A percentile compares a stretch with the other conserved stretches of the same genome.
phyloP scores from a whole-genome alignment of 2,113 vertebrate genomes.

The Sylvietta virens region DNA sequence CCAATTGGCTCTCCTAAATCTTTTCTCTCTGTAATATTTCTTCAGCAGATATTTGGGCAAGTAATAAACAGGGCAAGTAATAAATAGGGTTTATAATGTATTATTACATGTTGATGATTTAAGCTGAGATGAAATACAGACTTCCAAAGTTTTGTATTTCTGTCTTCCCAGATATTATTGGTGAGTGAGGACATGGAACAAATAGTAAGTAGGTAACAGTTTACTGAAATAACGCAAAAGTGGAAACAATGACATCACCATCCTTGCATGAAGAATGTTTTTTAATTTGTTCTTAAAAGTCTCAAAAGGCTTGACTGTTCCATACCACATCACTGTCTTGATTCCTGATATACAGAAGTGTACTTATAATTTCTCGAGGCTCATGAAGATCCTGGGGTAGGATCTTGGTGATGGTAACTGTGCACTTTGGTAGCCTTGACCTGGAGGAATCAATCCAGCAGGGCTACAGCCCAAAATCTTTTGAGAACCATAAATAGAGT shows the following conservation, averaged over 20 bases:
- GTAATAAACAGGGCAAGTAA: neutral
- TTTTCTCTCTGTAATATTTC: neutral
- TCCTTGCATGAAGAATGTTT: neutral
- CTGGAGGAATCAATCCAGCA: neutral
- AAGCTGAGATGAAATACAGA: neutral
- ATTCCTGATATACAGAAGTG: neutral
- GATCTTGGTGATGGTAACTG: neutral
- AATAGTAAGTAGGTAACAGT: neutral
- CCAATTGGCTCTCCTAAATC: neutral
- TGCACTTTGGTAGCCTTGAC: neutral
- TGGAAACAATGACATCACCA: neutral
- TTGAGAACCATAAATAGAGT: neutral
- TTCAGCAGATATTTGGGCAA: neutral
- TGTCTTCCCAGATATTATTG: neutral
- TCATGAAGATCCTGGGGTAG: neutral
- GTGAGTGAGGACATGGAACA: neutral
- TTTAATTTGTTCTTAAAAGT: neutral
- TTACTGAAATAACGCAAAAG: neutral
- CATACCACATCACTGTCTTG: neutral
- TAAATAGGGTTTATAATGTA: neutral
- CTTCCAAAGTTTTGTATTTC: neutral
- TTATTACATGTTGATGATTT: neutral
- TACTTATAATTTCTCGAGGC: neutral
- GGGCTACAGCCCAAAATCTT: neutral
- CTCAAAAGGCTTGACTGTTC: neutral